Base-by-base conservation (phyloP, 2,888 invertebrate species). In the Drosophila nigricruria region DNA sequence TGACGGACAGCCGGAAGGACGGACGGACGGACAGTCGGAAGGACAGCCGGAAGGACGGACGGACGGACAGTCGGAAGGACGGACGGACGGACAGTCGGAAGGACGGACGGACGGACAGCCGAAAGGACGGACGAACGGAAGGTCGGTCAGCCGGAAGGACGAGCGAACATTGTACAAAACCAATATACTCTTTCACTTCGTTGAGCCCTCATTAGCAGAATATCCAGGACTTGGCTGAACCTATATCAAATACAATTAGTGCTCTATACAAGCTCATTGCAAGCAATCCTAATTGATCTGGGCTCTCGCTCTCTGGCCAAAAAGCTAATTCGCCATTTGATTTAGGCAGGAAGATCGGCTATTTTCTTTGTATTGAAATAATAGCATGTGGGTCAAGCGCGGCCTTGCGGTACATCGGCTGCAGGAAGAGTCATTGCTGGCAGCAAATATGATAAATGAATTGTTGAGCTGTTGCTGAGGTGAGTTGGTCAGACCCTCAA, bases 391-490 rank as follows among this genome's bases (percentile, higher is more conserved):
- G 69, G 81, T 76, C 65, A 70, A 65, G 61, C 63, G 64, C 65
- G 69, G 58, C 38, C 65, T 83, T 73, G 78, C 82, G 80, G 77
- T 74, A 74, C 64, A 63, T 47, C 12, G 57, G 43, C 52, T 42
- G 38, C 25, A 45, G 50, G 65, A 67, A 67, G 58, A 52, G 52
- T 64, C 63, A 73, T 78, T 73, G 65, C 66, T 58, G 65, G 60
- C 64, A 38, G 40, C 71, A 79, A 88, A 80, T 83, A 81, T 88
- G 79, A 84, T 84, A 84, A 84, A 84, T 88, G 83, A 88, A 79
- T 79, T 85, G 79, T 64, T 71, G 71, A 43, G 66, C 45, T n/a
- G 50, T 10, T 1, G 9, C 18, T 2, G 43, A 43, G 27, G 49
- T n/a, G 32, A 38, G n/a, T 5, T n/a, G 40, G 34, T 43, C 53